A percentile compares a stretch with the other conserved stretches of the same genome.
Conservation (phyloP, 2,113 vertebrate genomes). For the Ginglymostoma cirratum region DNA sequence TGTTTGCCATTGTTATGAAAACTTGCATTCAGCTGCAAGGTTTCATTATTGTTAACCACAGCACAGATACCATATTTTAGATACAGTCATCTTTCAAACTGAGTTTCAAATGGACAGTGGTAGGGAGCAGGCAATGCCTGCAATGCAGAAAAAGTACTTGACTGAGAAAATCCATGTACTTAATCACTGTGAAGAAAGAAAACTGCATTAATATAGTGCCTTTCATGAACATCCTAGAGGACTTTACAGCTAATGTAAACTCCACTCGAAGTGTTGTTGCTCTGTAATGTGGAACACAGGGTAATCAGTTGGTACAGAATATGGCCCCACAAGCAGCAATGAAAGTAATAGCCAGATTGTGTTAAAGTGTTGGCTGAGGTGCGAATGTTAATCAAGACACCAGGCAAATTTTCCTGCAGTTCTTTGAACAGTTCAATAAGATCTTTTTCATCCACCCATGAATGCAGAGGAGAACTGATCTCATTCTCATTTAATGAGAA, state of each 20-base stretch:
- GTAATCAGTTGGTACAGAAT: no score
- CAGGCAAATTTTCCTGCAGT: not conserved
- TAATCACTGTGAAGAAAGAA: no score
- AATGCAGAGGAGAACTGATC: not conserved
- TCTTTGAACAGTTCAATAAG: not conserved
- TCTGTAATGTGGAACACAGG: not conserved
- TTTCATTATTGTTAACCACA: not conserved
- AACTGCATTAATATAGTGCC: not conserved
- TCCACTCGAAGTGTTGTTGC: not conserved
- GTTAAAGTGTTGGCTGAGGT: not conserved
- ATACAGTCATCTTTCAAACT: not conserved
- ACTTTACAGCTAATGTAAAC: not conserved
- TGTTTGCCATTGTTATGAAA: not conserved
- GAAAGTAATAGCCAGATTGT: not conserved
- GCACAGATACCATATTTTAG: not conserved
- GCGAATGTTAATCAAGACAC: not conserved
- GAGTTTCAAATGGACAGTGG: not conserved
- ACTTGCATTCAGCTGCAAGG: no score
- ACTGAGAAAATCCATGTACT: not conserved
- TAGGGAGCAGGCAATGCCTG: not conserved
- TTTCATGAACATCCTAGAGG: not conserved
- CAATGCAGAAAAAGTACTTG: not conserved
- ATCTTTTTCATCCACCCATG: not conserved
- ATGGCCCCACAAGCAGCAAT: not conserved
- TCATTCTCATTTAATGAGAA: no score